Percentiles rank a stretch among this genome's conserved stretches.
Evolutionary conservation across 2,888 invertebrate species (phyloP).

Genomic region (Habroteleia sp.): DNA sequence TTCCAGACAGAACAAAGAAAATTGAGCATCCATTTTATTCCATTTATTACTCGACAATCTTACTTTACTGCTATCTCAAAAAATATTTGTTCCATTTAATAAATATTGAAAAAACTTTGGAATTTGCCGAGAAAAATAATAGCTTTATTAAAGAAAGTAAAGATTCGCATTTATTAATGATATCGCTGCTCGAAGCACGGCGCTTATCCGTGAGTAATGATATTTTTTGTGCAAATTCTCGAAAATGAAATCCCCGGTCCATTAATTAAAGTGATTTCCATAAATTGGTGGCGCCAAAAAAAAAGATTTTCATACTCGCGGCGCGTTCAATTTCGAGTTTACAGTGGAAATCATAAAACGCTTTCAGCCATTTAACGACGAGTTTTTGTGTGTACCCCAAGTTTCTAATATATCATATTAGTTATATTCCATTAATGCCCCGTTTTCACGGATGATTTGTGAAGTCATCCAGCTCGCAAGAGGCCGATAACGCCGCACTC

Average conservation of each 20-base stretch:
- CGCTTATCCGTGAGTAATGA: conserved; percentile 16
- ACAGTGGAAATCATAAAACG: conserved; percentile 46
- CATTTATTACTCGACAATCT: too few species aligned
- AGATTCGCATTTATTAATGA: neutral
- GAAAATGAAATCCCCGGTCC: conserved; percentile 25
- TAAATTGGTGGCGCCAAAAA: conserved; percentile 26
- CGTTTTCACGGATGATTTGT: conserved; percentile 64
- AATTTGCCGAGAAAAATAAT: too few species aligned
- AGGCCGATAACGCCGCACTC: conserved; percentile 49
- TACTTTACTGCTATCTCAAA: too few species aligned
- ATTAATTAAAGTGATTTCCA: conserved; percentile 50
- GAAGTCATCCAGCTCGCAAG: conserved; percentile 57
- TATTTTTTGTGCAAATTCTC: conserved; percentile 6
- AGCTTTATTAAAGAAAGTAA: neutral
- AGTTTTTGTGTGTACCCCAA: conserved; percentile 45
- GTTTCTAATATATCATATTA: conserved; percentile 55
- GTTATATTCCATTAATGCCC: conserved; percentile 58
- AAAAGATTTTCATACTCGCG: neutral
- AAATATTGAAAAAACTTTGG: too few species aligned
- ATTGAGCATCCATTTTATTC: too few species aligned
- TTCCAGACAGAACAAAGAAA: too few species aligned
- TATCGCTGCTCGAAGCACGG: neutral
- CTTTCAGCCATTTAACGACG: conserved; percentile 50
- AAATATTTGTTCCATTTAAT: too few species aligned
- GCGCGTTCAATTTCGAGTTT: conserved; percentile 47